Percentiles rank a stretch among this genome's conserved stretches.
Evolutionary conservation across 2,113 vertebrate genomes (phyloP).

Genomic region (Lepidothrix coronata): DNA sequence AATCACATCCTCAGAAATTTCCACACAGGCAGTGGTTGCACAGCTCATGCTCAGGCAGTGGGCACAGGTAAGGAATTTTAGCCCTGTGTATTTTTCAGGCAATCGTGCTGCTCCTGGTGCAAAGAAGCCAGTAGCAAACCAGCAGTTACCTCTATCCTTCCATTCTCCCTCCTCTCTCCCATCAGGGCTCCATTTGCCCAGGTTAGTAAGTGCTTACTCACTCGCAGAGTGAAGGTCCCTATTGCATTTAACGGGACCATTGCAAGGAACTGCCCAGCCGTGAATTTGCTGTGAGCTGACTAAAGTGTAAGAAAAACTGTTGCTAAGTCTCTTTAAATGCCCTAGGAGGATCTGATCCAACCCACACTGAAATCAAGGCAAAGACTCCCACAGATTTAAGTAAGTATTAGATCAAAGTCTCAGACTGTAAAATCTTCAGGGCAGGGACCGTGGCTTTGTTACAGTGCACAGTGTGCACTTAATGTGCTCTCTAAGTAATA

Average conservation of each 20-base stretch:
- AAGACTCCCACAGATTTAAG: conserved; percentile 35
- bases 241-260: not conserved
- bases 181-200: not conserved
- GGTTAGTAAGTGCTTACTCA: not conserved
- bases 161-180: not conserved
- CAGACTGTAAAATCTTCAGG: conserved; percentile 30
- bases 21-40: not conserved
- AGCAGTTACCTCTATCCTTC: not conserved
- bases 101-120: not conserved
- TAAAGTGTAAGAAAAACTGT: not conserved
- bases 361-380: conserved; percentile 6
- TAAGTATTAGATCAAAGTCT: conserved; percentile 11
- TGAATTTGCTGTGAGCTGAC: not conserved
- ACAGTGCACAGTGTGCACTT: not conserved
- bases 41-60: not conserved
- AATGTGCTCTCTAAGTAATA: conserved; percentile 22
- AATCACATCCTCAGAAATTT: not conserved
- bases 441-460: conserved; percentile 11
- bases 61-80: not conserved
- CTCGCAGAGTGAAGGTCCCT: not conserved
- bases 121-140: not conserved
- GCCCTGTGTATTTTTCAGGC: not conserved
- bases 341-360: not conserved
- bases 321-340: not conserved
- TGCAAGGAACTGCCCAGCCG: not conserved